Evolutionary conservation across 2,888 invertebrate genomes (phyloP).

Genomic region (Gryllus longicercus): DNA sequence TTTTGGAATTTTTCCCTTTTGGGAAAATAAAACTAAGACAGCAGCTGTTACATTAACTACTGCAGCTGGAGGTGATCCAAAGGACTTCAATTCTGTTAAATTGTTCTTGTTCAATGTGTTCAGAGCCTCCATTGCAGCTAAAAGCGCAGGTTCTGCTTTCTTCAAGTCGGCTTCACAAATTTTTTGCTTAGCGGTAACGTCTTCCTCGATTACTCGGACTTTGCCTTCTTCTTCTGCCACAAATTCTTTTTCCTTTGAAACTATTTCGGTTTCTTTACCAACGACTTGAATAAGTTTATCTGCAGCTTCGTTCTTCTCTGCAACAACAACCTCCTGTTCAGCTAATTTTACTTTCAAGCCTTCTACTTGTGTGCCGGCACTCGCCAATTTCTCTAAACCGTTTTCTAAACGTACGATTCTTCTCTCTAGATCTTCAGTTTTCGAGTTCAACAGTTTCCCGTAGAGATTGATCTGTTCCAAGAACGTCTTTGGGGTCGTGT

Average conservation of each 20-base stretch:
- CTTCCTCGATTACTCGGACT: conserved; percentile 83
- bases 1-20: conserved; percentile 80
- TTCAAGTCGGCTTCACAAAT: conserved; percentile 85
- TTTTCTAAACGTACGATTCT: conserved; percentile 79
- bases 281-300: conserved; percentile 84
- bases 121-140: conserved; percentile 85
- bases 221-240: conserved; percentile 84
- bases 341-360: conserved; percentile 73
- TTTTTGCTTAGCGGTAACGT: conserved; percentile 77
- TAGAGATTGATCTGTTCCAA: conserved; percentile 84
- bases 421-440: conserved; percentile 31
- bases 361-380: conserved; percentile 81
- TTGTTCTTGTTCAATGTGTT: conserved; percentile 92
- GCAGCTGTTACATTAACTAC: conserved; percentile 84
- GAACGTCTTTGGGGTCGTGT: conserved; percentile 95
- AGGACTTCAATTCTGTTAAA: conserved; percentile 89
- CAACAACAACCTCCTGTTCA: conserved; percentile 76
- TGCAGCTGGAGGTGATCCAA: conserved; percentile 84
- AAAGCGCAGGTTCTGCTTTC: conserved; percentile 85
- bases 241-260: conserved; percentile 35
- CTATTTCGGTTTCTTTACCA: conserved; percentile 88
- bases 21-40: conserved; percentile 79
- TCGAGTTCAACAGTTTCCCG: conserved; percentile 29
- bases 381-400: conserved; percentile 81
- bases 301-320: conserved; percentile 84